Conservation (phyloP, 2,113 vertebrate genomes). For the Meles meles region DNA sequence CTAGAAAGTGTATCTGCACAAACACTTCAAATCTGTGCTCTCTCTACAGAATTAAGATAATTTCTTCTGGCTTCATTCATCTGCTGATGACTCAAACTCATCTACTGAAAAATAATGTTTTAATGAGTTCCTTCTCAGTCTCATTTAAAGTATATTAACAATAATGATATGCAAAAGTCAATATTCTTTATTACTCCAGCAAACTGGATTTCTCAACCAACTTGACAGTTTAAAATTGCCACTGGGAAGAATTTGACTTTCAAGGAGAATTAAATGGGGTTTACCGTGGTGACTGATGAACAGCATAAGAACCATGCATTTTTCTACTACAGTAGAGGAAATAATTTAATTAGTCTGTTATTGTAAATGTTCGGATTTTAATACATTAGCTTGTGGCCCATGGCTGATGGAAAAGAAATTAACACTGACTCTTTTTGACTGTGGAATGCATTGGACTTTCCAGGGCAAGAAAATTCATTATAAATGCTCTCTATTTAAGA, state of each 20-base stretch:
- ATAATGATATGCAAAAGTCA: constrained; percentile 73
- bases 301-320: constrained; percentile 70
- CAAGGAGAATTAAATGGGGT: constrained; percentile 72
- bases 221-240: constrained; percentile 72
- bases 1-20: background rate
- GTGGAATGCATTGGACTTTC: constrained; percentile 78
- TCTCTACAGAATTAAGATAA: background rate
- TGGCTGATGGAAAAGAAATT: constrained; percentile 81
- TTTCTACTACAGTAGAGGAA: constrained; percentile 79
- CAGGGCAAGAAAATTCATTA: constrained; percentile 79
- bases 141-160: constrained; percentile 68
- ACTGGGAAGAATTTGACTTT: constrained; percentile 68
- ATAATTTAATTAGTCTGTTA: constrained; percentile 83
- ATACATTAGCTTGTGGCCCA: constrained; percentile 80
- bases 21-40: background rate
- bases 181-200: constrained; percentile 63
- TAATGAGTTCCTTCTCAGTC: constrained; percentile 72
- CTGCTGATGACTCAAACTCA: background rate
- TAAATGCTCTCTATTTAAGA: constrained; percentile 78
- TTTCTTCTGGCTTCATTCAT: background rate
- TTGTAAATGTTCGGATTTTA: constrained; percentile 79
- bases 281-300: constrained; percentile 76
- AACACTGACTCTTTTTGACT: constrained; percentile 73
- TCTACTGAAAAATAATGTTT: constrained; percentile 69
- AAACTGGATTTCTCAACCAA: constrained; percentile 69